A percentile compares a stretch with the other conserved stretches of the same genome.
phyloP scores from a whole-genome alignment of 2,797 vertebrate genomes.

The Channallabes apus region DNA sequence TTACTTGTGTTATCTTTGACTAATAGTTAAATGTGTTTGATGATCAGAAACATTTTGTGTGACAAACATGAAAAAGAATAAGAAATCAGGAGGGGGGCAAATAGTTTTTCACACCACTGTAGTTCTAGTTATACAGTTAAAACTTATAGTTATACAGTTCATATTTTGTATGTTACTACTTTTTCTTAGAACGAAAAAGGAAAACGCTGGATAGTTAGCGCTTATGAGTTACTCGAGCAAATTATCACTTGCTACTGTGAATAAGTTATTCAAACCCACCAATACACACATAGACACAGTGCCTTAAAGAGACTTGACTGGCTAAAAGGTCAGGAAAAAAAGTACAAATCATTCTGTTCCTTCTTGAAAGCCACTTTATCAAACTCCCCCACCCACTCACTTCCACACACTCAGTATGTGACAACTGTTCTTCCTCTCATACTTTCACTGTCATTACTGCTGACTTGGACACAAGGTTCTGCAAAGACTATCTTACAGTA shows the following conservation, averaged over 20 bases:
- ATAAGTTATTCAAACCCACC: not conserved
- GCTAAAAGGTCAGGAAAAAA: not conserved
- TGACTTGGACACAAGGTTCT: not conserved
- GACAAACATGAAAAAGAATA: too few relatives aligned
- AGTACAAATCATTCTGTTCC: not conserved
- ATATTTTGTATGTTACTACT: not conserved
- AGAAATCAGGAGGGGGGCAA: too few relatives aligned
- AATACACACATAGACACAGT: not conserved
- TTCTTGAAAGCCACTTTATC: not conserved
- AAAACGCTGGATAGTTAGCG: not conserved
- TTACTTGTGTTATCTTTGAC: too few relatives aligned
- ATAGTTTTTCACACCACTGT: too few relatives aligned
- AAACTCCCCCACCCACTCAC: not conserved
- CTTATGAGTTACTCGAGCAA: not conserved
- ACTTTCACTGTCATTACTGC: not conserved
- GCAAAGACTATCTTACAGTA: not conserved
- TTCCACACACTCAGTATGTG: not conserved
- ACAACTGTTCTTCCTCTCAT: not conserved
- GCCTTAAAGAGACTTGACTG: not conserved
- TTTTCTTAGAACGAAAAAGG: not conserved
- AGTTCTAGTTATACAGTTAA: too few relatives aligned
- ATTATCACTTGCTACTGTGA: not conserved
- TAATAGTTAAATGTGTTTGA: too few relatives aligned
- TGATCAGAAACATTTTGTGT: too few relatives aligned
- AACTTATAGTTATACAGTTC: too few relatives aligned